Evolutionary conservation across 2,113 vertebrate species (phyloP), one percentile per base, ranked within the genome.

Genomic region (Chamaea fasciata): DNA sequence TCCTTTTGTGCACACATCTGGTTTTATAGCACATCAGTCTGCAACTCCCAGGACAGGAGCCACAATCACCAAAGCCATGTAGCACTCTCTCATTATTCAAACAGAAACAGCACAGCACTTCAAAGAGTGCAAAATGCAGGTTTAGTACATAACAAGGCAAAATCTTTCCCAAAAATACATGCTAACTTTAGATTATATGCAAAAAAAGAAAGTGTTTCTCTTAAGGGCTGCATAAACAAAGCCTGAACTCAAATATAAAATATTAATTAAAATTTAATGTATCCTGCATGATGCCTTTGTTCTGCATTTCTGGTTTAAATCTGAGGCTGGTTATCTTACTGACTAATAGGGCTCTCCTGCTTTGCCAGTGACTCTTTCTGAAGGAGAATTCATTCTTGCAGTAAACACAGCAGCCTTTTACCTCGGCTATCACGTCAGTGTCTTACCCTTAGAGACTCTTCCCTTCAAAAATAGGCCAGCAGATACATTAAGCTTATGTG

Each of bases 401-500:
- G 76, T 33, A 87, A 88, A 46, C 33, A 64, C 39, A 89, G 49
- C 44, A 81, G 80, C 46, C 42, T 77, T 73, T 80, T 89, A 64
- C 56, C 55, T 90, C 79, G 41, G 69, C 57, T 79, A 8, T 65
- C 83, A 83, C 20, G 26, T 69, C 82, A 90, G 22, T 19, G 9
- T 24, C 47, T 60, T 57, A 62, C 33, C 93, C 82, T 79, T 35
- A 64, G 88, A 95, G 90, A 92, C 65, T 81, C 44, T 49, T 67
- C 35, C 55, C 65, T 68, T 89, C 74, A 83, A 76, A 94, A 94
- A 57, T 88, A 92, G 91, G 93, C 89, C 91, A 93, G 70, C 75
- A 86, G 69, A 62, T 57, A 81, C 5, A 4, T 49, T 74, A 88
- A 93, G 67, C 81, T 91, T 77, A 53, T 75, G 33, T 81, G 60